Conservation (phyloP, 2,113 vertebrate species). For the Vombatus ursinus region DNA sequence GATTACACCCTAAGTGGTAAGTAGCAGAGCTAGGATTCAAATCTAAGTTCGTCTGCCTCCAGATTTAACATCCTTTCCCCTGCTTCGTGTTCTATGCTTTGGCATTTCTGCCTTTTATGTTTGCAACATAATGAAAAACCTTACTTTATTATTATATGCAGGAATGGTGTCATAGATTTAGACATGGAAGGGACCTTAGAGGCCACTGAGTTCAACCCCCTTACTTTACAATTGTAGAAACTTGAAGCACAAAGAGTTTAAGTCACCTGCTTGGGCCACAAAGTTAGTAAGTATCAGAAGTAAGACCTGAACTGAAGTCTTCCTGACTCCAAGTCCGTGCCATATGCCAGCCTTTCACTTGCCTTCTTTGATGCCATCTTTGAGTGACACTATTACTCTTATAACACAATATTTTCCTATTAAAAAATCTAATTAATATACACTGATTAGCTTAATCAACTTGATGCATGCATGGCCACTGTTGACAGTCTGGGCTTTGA, state of each 20-base stretch:
- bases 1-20: not conserved
- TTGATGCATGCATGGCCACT: too few relatives aligned
- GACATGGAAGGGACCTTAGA: not conserved
- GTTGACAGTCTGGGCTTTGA: too few relatives aligned
- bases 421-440: too few relatives aligned
- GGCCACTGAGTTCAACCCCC: too few relatives aligned
- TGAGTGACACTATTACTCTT: not conserved
- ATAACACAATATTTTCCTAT: too few relatives aligned
- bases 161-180: not conserved
- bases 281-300: not conserved
- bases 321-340: not conserved
- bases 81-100: not conserved
- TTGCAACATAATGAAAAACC: not conserved
- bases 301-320: not conserved
- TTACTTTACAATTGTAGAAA: not conserved
- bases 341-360: not conserved
- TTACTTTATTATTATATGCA: not conserved
- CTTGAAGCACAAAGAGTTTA: not conserved
- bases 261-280: not conserved
- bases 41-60: too few relatives aligned
- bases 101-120: not conserved
- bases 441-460: too few relatives aligned
- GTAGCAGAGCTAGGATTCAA: not conserved
- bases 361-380: not conserved
- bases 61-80: not conserved